Evolutionary conservation across 2,888 invertebrate species (phyloP).

Genomic region (Augochlorella aurata): DNA sequence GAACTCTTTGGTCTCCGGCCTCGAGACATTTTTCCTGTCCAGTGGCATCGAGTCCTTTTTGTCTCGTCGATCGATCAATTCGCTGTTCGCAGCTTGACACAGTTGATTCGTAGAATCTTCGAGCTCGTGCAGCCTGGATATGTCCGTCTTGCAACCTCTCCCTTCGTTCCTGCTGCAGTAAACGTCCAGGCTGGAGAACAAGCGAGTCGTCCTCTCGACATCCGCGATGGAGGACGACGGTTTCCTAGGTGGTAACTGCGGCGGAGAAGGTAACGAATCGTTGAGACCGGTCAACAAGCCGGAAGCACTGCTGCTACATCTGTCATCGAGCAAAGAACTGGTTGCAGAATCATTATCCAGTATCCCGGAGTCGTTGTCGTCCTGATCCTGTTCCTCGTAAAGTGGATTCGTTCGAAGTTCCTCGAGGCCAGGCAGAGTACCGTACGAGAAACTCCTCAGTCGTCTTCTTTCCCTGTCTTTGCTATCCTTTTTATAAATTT

Average conservation of each 20-base stretch:
- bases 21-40: slow-evolving; percentile 76
- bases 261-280: slow-evolving; percentile 68
- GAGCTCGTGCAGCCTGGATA: slow-evolving; percentile 41
- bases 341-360: slow-evolving; percentile 89
- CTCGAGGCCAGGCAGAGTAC: slow-evolving; percentile 88
- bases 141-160: slow-evolving; percentile 46
- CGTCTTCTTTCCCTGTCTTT: slow-evolving; percentile 74
- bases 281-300: slow-evolving; percentile 60
- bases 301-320: slow-evolving; percentile 76
- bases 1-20: slow-evolving; percentile 25
- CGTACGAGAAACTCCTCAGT: slow-evolving; percentile 89
- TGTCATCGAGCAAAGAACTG: slow-evolving; percentile 84
- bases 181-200: slow-evolving; percentile 62
- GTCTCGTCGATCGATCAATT: slow-evolving; percentile 54
- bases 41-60: slow-evolving; percentile 39
- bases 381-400: slow-evolving; percentile 86
- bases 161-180: slow-evolving; percentile 55
- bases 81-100: slow-evolving; percentile 67
- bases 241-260: slow-evolving; percentile 76
- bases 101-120: slow-evolving; percentile 52
- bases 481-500: slow-evolving; percentile 84
- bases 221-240: slow-evolving; percentile 68
- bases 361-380: slow-evolving; percentile 90
- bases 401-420: slow-evolving; percentile 87
- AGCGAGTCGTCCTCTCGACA: slow-evolving; percentile 59